Base-by-base conservation (phyloP, 1,140 invertebrate genomes). In the Lepidurus apus region DNA sequence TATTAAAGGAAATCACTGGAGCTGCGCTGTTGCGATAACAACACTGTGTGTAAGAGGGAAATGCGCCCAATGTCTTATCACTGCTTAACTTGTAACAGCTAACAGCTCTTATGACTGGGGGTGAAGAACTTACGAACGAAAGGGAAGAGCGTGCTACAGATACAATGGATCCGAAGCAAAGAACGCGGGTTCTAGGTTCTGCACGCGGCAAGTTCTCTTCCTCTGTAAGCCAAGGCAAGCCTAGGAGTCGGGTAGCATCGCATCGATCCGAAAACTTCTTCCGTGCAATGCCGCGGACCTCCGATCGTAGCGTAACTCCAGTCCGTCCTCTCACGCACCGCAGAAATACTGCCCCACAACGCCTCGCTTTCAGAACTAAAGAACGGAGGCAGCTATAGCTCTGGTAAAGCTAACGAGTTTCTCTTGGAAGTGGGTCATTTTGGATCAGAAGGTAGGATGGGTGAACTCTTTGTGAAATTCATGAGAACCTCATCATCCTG, bases 261-360 rank as follows among this genome's bases (percentile, higher is more conserved):
- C 53, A 65, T 65, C 53, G 53, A 65, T 65, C 53, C 53, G 21
- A 13, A 17, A 65, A 65, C 53, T n/a, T 65, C 53, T 65, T 65
- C 53, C 4, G 53, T 47, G 5, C 45, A 10, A 6, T 47, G 45
- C 53, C 53, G 53, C 53, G n/a, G 53, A 65, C 53, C 13, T 65
- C 0, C 53, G 21, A 4, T 34, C 34, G 34, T 21, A 65, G 13
- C 53, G 13, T 65, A 65, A 65, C 53, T 65, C 17, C 53, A 65
- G 53, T 21, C 21, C 17, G 13, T 21, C 34, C 34, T 34, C 17
- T 65, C 5, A 65, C 53, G 8, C 53, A 21, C 53, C 53, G 21
- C 53, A 13, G 53, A 65, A 65, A 65, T n/a, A 65, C 10, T 13
- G 53, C 21, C 53, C 53, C 13, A 65, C 21, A 9, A 65, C 10